Evolutionary conservation across 1,140 invertebrate species (phyloP).

Genomic region (Halictus rubicundus): DNA sequence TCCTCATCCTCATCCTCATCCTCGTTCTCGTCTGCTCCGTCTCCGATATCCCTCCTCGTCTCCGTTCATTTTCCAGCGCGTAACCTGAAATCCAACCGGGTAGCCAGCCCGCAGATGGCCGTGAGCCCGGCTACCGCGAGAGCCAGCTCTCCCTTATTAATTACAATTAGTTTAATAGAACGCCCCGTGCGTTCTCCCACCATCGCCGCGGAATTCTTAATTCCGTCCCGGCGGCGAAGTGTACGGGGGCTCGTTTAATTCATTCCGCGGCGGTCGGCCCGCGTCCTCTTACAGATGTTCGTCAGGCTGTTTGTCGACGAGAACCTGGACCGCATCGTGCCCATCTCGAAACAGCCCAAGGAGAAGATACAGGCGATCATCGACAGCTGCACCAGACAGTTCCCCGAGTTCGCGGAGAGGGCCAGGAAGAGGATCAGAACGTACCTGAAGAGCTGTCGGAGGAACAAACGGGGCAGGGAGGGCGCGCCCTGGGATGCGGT

Average conservation of each 20-base stretch:
- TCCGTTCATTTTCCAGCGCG: too few species aligned
- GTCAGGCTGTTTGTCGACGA: slow-evolving; percentile 98
- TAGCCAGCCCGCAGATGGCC: slow-evolving; percentile 28
- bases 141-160: slow-evolving; percentile 73
- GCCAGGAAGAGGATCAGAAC: slow-evolving; percentile 96
- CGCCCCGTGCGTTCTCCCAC: slow-evolving; percentile 57
- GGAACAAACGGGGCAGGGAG: slow-evolving; percentile 95
- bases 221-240: slow-evolving; percentile 63
- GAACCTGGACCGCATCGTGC: slow-evolving; percentile 97
- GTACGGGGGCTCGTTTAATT: slow-evolving; percentile 57
- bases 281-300: slow-evolving; percentile 91
- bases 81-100: background rate
- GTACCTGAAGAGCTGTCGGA: slow-evolving; percentile 96
- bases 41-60: too few species aligned
- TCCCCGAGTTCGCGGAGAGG: slow-evolving; percentile 96
- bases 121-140: slow-evolving; percentile 20
- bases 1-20: background rate
- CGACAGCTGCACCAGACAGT: slow-evolving; percentile 97
- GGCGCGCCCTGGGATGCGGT: slow-evolving; percentile 86
- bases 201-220: slow-evolving; percentile 71
- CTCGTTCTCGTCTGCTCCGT: background rate
- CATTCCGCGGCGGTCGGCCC: slow-evolving; percentile 56
- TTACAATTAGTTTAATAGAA: slow-evolving; percentile 79
- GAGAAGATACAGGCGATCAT: slow-evolving; percentile 99
- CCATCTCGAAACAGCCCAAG: slow-evolving; percentile 98